phyloP scores from a whole-genome alignment of 1,140 invertebrate species.

The Pomacea maculata region DNA sequence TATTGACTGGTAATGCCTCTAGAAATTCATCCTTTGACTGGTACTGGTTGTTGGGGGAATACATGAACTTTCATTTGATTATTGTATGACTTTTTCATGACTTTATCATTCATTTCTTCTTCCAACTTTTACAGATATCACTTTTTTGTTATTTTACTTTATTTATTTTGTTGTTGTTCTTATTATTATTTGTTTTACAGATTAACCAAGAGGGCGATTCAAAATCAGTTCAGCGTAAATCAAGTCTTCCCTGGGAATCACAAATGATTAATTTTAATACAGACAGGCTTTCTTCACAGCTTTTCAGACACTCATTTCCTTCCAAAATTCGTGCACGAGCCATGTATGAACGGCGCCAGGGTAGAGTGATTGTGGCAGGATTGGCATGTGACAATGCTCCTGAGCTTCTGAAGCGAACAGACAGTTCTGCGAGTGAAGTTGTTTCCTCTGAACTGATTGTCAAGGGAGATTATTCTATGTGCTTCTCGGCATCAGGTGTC shows the following conservation, averaged over 20 bases:
- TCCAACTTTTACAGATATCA: no score
- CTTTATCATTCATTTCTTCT: no score
- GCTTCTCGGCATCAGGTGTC: conserved; percentile 26
- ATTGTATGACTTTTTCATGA: no score
- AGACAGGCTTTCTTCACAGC: conserved; percentile 5
- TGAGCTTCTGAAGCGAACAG: conserved; percentile 50
- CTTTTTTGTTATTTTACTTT: no score
- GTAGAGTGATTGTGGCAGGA: conserved; percentile 66
- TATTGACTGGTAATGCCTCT: no score
- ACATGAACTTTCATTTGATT: no score
- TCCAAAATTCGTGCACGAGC: conserved; percentile 74
- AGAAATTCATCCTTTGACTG: no score
- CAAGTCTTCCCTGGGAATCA: conserved; percentile 43
- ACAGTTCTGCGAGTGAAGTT: conserved; percentile 61
- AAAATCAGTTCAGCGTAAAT: conserved; percentile 41
- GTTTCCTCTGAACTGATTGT: conserved; percentile 1
- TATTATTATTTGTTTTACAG: background rate
- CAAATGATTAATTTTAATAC: conserved; percentile 1
- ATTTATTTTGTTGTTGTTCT: no score
- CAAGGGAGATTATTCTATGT: conserved; percentile 30
- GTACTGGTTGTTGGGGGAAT: no score
- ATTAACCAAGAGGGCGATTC: background rate
- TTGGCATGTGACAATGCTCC: conserved; percentile 63
- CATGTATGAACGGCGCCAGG: conserved; percentile 81
- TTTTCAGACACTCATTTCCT: conserved; percentile 38